Evolutionary conservation across 2,797 vertebrate species (phyloP).

Genomic region (Hipposideros larvatus): DNA sequence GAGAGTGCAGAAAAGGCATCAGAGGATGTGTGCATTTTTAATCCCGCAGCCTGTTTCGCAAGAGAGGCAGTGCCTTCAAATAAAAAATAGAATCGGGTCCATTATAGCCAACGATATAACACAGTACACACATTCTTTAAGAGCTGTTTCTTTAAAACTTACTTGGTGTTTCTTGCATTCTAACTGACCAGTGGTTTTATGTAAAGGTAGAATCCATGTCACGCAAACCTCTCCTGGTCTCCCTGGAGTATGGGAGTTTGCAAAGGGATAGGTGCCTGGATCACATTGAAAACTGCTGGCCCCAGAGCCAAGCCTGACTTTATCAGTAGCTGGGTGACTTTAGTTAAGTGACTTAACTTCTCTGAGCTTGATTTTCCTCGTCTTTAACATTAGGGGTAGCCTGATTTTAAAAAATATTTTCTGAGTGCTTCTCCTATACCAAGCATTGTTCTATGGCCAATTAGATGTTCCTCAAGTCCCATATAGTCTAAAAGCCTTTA

Average conservation of each 20-base stretch:
- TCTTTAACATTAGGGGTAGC: not conserved
- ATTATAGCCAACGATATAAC: not conserved
- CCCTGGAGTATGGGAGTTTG: not conserved
- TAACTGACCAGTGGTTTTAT: not conserved
- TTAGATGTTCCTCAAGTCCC: not conserved
- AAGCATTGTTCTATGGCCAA: not conserved
- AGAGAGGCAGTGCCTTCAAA: not conserved
- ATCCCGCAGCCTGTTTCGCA: not conserved
- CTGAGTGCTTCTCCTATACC: not conserved
- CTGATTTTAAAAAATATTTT: not conserved
- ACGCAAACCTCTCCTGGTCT: not conserved
- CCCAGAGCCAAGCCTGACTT: not conserved
- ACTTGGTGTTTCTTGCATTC: not conserved
- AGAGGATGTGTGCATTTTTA: not conserved
- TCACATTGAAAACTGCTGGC: not conserved
- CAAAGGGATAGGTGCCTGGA: not conserved
- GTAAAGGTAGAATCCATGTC: not conserved
- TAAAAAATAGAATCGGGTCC: not conserved
- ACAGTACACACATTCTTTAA: not conserved
- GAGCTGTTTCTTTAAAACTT: slow-evolving; percentile 21
- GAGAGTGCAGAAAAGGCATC: not conserved
- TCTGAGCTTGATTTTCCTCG: not conserved
- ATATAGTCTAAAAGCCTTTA: not conserved
- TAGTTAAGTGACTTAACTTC: not conserved
- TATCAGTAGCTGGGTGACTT: not conserved